Percentiles rank a stretch among this genome's conserved stretches.
Evolutionary conservation across 2,888 invertebrate species (phyloP).

Genomic region (Drosophila basisetae): DNA sequence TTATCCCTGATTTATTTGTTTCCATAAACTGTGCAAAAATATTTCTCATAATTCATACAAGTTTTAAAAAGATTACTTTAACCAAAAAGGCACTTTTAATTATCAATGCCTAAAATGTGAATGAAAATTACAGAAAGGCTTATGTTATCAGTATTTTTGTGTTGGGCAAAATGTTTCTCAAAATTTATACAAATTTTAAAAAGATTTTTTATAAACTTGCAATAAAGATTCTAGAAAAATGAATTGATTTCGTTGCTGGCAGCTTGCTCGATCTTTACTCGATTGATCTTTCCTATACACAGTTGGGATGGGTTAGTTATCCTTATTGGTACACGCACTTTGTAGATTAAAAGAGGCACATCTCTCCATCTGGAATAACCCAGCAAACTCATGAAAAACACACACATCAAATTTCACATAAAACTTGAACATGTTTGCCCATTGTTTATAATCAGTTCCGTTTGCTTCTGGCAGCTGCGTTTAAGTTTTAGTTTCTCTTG

Average conservation of each 20-base stretch:
- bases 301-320: neutral
- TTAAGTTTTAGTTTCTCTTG: slow-evolving; percentile 51
- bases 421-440: slow-evolving; percentile 15
- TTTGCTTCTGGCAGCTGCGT: slow-evolving; percentile 58
- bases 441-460: slow-evolving; percentile 42
- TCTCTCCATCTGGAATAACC: neutral
- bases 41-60: neutral
- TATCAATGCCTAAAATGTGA: neutral
- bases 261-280: neutral
- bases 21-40: no score
- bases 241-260: neutral
- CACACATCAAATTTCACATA: neutral
- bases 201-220: neutral
- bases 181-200: no score
- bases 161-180: neutral
- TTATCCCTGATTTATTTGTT: neutral
- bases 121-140: neutral
- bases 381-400: neutral
- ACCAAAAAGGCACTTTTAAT: neutral
- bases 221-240: neutral
- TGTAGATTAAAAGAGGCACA: neutral
- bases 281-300: neutral
- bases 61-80: neutral
- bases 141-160: neutral
- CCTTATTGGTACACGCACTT: neutral